phyloP scores from a whole-genome alignment of 2,113 vertebrate species.

The Forbesichthys papilliferus region DNA sequence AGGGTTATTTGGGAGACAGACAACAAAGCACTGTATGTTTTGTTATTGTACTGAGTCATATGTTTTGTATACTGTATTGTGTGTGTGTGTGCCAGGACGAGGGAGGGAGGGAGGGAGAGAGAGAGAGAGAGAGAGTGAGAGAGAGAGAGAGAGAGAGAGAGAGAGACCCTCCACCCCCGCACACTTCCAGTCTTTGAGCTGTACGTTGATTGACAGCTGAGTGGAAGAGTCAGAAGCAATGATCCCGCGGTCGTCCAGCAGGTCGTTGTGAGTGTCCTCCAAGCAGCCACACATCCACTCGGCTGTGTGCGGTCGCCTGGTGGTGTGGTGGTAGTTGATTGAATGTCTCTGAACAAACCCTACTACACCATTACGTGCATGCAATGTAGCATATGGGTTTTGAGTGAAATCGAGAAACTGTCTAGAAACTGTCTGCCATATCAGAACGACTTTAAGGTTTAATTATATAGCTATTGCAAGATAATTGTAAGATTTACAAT shows the following conservation, averaged over 20 bases:
- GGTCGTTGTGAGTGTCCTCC: background rate
- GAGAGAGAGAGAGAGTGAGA: background rate
- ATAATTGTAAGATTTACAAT: too few relatives aligned
- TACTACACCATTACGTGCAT: too few relatives aligned
- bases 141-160: constrained; percentile 1
- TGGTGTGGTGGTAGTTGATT: too few relatives aligned
- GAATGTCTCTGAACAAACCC: too few relatives aligned
- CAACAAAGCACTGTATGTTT: background rate
- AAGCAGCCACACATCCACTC: too few relatives aligned
- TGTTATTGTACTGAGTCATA: too few relatives aligned
- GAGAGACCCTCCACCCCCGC: background rate
- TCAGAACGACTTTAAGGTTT: too few relatives aligned
- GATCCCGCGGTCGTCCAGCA: background rate
- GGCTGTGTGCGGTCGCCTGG: too few relatives aligned
- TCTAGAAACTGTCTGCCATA: too few relatives aligned
- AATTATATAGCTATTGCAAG: too few relatives aligned
- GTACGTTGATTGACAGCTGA: constrained; percentile 14
- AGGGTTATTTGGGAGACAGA: background rate
- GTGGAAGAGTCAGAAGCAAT: background rate
- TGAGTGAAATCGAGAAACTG: too few relatives aligned
- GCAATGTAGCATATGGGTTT: too few relatives aligned
- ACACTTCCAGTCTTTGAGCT: background rate
- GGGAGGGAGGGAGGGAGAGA: background rate
- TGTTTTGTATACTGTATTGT: background rate
- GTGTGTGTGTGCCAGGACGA: constrained; percentile 15